These are phyloP conservation scores for Turdus rufiventris DNA, from an alignment of 2,113 vertebrate species.

Conservation along the genomic window DNA sequence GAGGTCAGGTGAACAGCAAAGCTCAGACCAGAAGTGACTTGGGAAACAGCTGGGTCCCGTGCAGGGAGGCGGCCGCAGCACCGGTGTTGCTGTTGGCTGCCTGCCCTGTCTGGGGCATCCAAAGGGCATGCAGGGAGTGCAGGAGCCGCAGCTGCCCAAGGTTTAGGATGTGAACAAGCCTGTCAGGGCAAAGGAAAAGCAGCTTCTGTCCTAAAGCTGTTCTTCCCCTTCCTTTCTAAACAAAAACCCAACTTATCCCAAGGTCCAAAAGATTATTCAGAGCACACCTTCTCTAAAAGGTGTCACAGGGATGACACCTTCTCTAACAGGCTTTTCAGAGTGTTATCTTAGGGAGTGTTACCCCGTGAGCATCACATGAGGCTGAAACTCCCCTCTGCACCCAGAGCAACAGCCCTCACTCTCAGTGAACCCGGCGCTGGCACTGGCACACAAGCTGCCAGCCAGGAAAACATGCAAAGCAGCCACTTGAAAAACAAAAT, in stretches of 20 bases:
- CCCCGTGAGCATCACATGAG: background rate
- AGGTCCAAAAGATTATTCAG: background rate
- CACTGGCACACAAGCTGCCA: background rate
- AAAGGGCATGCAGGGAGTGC: background rate
- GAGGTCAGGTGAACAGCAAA: background rate
- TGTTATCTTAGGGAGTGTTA: background rate
- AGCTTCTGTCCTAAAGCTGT: background rate
- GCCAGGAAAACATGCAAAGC: slow-evolving; percentile 41
- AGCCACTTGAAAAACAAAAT: slow-evolving; percentile 60
- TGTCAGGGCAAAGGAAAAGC: background rate
- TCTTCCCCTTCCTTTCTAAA: background rate
- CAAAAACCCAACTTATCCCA: background rate
- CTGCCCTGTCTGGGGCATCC: background rate
- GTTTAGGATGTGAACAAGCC: background rate
- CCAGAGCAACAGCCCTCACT: fast-evolving
- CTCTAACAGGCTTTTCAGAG: background rate
- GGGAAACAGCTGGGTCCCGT: background rate
- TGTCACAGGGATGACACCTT: background rate
- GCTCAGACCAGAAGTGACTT: background rate
- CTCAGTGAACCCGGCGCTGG: background rate
- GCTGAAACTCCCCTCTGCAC: background rate
- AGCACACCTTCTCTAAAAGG: background rate
- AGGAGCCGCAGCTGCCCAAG: background rate
- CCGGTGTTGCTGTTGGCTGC: background rate
- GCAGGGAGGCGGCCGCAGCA: background rate